Percentiles rank a stretch among this genome's conserved stretches.
Conservation (phyloP, 2,888 invertebrate genomes). For the Athetis lepigone region DNA sequence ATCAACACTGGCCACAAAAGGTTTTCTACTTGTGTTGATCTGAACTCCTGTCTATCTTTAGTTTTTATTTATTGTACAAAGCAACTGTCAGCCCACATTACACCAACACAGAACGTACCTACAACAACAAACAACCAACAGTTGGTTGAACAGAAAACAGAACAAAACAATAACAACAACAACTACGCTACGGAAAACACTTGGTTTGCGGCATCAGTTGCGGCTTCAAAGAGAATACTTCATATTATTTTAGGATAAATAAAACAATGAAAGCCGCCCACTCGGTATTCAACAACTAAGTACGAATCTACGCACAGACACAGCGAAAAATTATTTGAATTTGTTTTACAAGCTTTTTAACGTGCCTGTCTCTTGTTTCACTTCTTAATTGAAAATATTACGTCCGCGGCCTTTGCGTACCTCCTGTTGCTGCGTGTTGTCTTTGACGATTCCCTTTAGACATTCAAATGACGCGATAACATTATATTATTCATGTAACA, state of each 20-base stretch:
- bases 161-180: conserved; percentile 31
- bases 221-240: conserved; percentile 33
- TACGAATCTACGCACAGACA: background rate
- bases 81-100: background rate
- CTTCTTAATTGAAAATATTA: background rate
- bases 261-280: conserved; percentile 13
- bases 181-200: conserved; percentile 5
- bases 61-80: conserved; percentile 6
- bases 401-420: background rate
- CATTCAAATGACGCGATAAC: background rate
- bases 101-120: conserved; percentile 16
- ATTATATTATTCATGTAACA: background rate
- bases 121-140: conserved; percentile 34
- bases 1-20: conserved; percentile 1
- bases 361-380: background rate
- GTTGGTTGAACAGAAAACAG: conserved; percentile 26
- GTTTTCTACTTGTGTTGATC: conserved; percentile 4
- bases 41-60: background rate
- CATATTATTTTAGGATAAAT: conserved; percentile 36
- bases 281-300: conserved; percentile 10
- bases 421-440: background rate
- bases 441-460: background rate
- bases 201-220: conserved; percentile 11
- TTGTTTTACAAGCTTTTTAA: background rate
- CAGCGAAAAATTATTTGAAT: background rate